Evolutionary conservation across 2,113 vertebrate genomes (phyloP), one percentile per base, ranked within the genome.

Genomic region (Perognathus longimembris): DNA sequence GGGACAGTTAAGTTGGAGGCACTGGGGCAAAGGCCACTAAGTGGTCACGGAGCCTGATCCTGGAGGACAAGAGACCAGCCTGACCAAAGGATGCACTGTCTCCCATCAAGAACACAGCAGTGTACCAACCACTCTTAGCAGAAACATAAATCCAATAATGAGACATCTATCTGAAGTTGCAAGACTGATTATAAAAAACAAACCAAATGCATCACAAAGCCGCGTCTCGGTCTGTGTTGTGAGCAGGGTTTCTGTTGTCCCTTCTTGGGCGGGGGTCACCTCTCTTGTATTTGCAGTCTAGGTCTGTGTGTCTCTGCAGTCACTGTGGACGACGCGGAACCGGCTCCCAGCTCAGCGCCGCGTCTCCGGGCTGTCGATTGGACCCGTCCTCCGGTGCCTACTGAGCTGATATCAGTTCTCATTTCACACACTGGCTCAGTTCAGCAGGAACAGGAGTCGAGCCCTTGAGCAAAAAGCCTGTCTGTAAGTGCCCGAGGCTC

Each of bases 401-500:
- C 99, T 99, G 99, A 99, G 98, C 99, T 99, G 99, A 99, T 99
- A 98, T 99, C 99, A 99, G 99, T 99, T 99, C 98, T 99, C 98
- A 97, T 98, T 98, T 98, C 97, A 99, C 98, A 98, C 97, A 99
- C 99, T 99, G 99, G 99, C 99, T 99, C 99, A 99, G 99, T 99
- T 99, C 99, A 99, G 99, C 99, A 99, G 99, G 99, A 99, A 99
- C 99, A 99, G 99, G 99, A 99, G 99, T 99, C 98, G 98, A 98
- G 99, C 98, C 99, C 98, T 97, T 97, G 91, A 98, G 98, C 98
- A 97, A 98, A 96, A 96, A 97, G 94, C 95, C 95, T 92, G 85
- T 87, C 89, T 28, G 96, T 86, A 82, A 95, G 95, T 97, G 88
- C 95, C 94, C 79, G 92, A 50, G 24, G 40, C 73, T 28, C 69